A percentile compares a stretch with the other conserved stretches of the same genome.
Conservation (phyloP, 2,113 vertebrate genomes). For the Hiodon tergisus region DNA sequence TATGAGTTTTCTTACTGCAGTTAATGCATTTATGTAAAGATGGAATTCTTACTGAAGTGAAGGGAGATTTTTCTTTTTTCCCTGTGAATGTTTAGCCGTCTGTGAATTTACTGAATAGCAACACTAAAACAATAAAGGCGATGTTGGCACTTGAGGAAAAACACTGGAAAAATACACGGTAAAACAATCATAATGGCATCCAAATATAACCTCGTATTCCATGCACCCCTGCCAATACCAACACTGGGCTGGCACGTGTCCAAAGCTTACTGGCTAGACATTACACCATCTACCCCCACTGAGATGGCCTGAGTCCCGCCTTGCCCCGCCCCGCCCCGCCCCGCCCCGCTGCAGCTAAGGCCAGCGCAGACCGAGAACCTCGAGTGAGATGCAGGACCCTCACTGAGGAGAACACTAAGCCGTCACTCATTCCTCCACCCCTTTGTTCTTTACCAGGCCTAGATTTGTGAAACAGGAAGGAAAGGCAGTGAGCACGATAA, state of each 20-base stretch:
- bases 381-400: constrained; percentile 30
- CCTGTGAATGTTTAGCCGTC: background rate
- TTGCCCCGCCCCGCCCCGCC: constrained; percentile 35
- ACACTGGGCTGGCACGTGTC: constrained; percentile 50
- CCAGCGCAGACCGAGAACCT: background rate
- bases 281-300: constrained; percentile 5
- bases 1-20: background rate
- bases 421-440: background rate
- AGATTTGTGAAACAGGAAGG: background rate
- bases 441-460: background rate
- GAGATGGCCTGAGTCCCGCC: constrained; percentile 36
- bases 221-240: constrained; percentile 58
- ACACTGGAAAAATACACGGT: constrained; percentile 45
- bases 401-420: constrained; percentile 21
- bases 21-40: background rate
- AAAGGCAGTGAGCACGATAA: too few relatives aligned
- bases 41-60: background rate
- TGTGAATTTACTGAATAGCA: background rate
- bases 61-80: background rate
- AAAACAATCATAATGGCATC: constrained; percentile 49
- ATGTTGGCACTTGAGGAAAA: constrained; percentile 24
- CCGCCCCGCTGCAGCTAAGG: too few relatives aligned
- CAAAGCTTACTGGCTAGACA: constrained; percentile 57
- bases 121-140: background rate
- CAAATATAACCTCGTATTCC: constrained; percentile 52